phyloP scores from a whole-genome alignment of 2,113 vertebrate genomes.

The Sminthopsis crassicaudata region DNA sequence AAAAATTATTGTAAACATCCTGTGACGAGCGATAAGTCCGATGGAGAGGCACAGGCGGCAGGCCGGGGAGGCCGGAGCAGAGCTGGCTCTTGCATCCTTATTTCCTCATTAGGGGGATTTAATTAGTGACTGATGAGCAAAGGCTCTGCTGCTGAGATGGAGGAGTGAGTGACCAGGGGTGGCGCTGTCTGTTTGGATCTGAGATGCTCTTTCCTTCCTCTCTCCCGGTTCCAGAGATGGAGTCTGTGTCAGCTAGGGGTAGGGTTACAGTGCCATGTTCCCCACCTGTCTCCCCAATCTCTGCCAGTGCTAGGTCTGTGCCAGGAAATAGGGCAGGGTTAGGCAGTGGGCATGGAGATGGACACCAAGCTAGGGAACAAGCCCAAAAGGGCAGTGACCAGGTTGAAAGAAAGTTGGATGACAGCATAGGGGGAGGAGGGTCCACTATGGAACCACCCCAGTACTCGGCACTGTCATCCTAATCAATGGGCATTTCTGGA shows the following conservation, averaged over 20 bases:
- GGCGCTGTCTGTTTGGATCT: slow-evolving; percentile 13
- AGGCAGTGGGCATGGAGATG: not conserved
- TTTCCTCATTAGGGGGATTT: slow-evolving; percentile 78
- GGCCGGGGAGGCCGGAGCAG: slow-evolving; percentile 65
- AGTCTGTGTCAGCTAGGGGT: not conserved
- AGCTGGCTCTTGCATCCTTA: slow-evolving; percentile 68
- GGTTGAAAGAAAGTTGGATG: not conserved
- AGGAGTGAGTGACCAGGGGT: not conserved
- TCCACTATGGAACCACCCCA: not conserved
- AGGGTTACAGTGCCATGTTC: not conserved
- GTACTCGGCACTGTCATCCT: not conserved
- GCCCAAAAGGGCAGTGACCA: not conserved
- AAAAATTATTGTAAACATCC: slow-evolving; percentile 89
- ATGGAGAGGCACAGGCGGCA: slow-evolving; percentile 65
- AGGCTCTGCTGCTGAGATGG: slow-evolving; percentile 23
- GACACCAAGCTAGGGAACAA: not conserved
- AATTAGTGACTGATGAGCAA: slow-evolving; percentile 67
- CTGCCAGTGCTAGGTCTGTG: not conserved
- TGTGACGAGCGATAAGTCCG: slow-evolving; percentile 85
- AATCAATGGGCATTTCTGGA: not conserved
- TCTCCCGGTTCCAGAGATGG: not conserved
- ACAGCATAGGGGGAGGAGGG: not conserved
- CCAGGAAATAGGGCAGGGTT: not conserved
- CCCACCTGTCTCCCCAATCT: not conserved
- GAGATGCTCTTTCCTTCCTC: not conserved